Percentiles rank a stretch among this genome's conserved stretches.
These are phyloP conservation scores for Prinia subflava DNA, from an alignment of 2,113 vertebrate genomes.

Conservation along the genomic window DNA sequence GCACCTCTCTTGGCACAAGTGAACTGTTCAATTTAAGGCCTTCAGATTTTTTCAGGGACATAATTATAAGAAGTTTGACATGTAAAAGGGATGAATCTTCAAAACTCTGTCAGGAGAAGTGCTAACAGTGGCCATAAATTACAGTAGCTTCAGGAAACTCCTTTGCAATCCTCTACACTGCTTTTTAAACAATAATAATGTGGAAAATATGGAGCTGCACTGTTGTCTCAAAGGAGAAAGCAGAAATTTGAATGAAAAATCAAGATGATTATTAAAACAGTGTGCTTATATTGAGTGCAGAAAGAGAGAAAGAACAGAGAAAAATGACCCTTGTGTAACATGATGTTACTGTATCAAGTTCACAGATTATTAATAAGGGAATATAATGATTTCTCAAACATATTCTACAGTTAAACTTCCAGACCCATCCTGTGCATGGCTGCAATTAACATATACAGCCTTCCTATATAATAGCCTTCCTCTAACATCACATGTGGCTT, in stretches of 20 bases:
- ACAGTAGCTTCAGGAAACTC: background rate
- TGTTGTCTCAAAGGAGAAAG: background rate
- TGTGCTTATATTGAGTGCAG: background rate
- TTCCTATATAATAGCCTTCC: background rate
- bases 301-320: background rate
- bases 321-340: background rate
- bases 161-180: background rate
- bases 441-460: background rate
- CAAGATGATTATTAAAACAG: background rate
- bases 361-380: background rate
- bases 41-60: background rate
- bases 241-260: background rate
- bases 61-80: background rate
- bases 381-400: slow-evolving; percentile 2
- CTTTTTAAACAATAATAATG: background rate
- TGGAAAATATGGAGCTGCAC: background rate
- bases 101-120: background rate
- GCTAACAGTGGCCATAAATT: background rate
- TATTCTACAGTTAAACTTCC: background rate
- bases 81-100: background rate
- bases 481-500: background rate
- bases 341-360: background rate
- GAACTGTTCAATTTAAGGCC: background rate
- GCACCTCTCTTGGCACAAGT: background rate
- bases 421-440: background rate